A percentile compares a stretch with the other conserved stretches of the same genome.
Conservation (phyloP, 2,113 vertebrate genomes). For the Lutjanus erythropterus region DNA sequence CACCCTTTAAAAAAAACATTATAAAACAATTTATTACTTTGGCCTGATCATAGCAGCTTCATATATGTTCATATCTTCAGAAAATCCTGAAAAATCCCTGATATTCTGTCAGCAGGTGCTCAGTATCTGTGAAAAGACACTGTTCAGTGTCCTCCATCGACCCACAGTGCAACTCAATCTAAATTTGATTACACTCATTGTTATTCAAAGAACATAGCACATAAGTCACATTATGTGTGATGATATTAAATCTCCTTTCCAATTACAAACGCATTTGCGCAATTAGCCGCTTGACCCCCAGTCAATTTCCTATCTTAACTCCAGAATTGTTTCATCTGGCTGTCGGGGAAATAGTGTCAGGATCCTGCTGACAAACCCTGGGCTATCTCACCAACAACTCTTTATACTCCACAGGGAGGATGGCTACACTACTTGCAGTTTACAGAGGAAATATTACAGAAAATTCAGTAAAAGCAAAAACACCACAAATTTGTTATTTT, state of each 20-base stretch:
- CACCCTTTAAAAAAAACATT: too few relatives aligned
- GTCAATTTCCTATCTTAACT: not conserved
- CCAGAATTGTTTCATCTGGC: not conserved
- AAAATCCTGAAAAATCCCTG: not conserved
- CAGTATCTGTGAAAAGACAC: not conserved
- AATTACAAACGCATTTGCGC: conserved; percentile 36
- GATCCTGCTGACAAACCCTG: not conserved
- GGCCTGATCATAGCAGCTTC: too few relatives aligned
- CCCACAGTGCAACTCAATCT: not conserved
- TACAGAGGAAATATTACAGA: not conserved
- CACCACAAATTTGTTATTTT: not conserved
- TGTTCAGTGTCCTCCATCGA: not conserved
- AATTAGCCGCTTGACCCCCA: conserved; percentile 30
- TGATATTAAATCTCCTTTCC: conserved; percentile 37
- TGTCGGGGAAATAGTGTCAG: not conserved
- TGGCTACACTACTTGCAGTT: too few relatives aligned
- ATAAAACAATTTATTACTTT: too few relatives aligned
- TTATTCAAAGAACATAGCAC: conserved; percentile 18
- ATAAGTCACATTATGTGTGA: conserved; percentile 8
- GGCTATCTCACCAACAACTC: not conserved
- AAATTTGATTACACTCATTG: conserved; percentile 23
- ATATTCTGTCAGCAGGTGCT: not conserved
- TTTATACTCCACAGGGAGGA: not conserved
- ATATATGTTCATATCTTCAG: too few relatives aligned
- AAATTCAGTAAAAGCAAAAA: not conserved